A percentile compares a stretch with the other conserved stretches of the same genome.
phyloP scores from a whole-genome alignment of 2,113 vertebrate genomes.

The Paramormyrops kingsleyae region DNA sequence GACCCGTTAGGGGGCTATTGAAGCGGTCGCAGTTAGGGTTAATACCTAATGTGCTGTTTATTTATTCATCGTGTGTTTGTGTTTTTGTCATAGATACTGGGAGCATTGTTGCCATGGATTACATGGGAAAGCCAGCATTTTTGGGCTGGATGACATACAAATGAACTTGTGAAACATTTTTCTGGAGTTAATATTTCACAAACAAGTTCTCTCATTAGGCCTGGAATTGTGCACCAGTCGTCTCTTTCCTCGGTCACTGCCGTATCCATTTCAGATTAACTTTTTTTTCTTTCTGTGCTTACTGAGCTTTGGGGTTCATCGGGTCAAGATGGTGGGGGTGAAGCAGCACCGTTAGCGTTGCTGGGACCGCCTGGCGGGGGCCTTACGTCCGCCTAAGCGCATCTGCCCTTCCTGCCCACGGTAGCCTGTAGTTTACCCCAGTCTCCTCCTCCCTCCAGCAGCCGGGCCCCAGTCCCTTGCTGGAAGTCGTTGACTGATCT shows the following conservation, averaged over 20 bases:
- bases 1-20: not conserved
- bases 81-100: not conserved
- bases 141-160: not conserved
- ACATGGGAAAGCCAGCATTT: not conserved
- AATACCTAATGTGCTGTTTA: not conserved
- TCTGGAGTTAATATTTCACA: not conserved
- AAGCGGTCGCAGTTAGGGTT: not conserved
- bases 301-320: not conserved
- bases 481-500: slow-evolving; percentile 46
- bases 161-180: not conserved
- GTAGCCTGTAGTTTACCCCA: not conserved
- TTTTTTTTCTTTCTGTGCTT: not conserved
- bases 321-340: not conserved
- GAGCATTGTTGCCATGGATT: not conserved
- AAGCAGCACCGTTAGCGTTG: not conserved
- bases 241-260: not conserved
- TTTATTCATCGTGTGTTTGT: not conserved
- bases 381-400: not conserved
- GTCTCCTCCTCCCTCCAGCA: not conserved
- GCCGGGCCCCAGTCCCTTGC: not conserved
- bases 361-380: not conserved
- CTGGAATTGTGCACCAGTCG: not conserved
- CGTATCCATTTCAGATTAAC: not conserved
- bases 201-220: not conserved
- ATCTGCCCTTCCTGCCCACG: not conserved